Evolutionary conservation across 1,140 invertebrate genomes (phyloP), one percentile per base, ranked within the genome.

Genomic region (Panagrolaimus sp.): DNA sequence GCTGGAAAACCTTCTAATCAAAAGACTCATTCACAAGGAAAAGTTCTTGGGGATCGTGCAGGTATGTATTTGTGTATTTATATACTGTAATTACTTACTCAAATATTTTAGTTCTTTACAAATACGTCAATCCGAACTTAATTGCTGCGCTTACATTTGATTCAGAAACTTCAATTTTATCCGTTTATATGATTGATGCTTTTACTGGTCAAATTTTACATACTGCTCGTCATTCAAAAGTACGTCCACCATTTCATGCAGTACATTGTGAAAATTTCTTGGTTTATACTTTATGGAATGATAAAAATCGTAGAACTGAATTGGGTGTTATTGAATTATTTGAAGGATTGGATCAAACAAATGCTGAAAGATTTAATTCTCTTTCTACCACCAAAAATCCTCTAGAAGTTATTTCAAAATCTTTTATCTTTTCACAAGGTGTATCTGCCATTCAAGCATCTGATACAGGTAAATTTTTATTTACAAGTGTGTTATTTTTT

Each of bases 251-350:
- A 9, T 85, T 96, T 51, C 89, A 92, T 80, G 86, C 96, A 63
- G 90, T 97, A 31, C 93, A 97, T 86, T 92, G 92, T 0, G 96
- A 98, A 85, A 96, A 99, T 85, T 97, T 92, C 91, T 79, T 97
- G 23, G 90, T 96, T 74, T 98, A 97, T 84, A 88, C 91, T 63
- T 96, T 91, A 83, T 95, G 90, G 83, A 98, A 92, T 85, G 92
- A 96, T 72, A 95, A 96, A 84, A 89, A 89, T 76, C 88, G 94
- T 51, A 88, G 96, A 66, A 90, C 89, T 47, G 96, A 98, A 86
- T 87, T 98, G 23, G 89, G 89, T 5, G 90, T 93, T 5, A 86
- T 98, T 74, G 96, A 98, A 85, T 84, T 99, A 57, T 98, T 93
- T 81, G 67, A 64, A 69, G 78, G 43, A 38, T 48, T 43, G 38